A percentile compares a stretch with the other conserved stretches of the same genome.
These are phyloP conservation scores for Eunapius fragilis DNA, from an alignment of 37 sponge, comb jelly and placozoan genomes.

Conservation along the genomic window DNA sequence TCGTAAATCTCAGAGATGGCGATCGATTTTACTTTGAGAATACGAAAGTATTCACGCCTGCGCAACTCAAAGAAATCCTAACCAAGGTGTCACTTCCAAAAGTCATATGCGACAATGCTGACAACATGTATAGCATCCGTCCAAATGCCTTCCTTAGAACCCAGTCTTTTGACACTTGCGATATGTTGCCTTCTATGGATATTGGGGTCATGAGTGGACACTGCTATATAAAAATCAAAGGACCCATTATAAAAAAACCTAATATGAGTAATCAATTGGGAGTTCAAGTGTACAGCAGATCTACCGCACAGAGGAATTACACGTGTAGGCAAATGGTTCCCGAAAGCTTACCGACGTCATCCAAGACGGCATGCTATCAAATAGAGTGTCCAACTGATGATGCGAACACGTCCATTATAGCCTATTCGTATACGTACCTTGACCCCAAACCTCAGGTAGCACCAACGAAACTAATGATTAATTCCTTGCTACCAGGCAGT, in stretches of 20 bases:
- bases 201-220: not conserved
- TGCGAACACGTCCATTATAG: not conserved
- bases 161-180: conserved; percentile 32
- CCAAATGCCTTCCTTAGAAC: conserved; percentile 69
- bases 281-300: not conserved
- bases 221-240: not conserved
- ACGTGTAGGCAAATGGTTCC: not conserved
- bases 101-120: conserved; percentile 89
- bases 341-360: not conserved
- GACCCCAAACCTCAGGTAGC: not conserved
- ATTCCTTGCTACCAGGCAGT: not conserved
- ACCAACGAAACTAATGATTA: not conserved
- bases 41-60: conserved; percentile 76
- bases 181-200: not conserved
- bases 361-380: not conserved
- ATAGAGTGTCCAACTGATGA: not conserved
- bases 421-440: not conserved
- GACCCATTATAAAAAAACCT: not conserved
- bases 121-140: conserved; percentile 61
- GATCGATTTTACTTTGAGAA: conserved; percentile 92
- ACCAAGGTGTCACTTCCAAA: conserved; percentile 56
- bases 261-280: not conserved
- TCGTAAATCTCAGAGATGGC: conserved; percentile 78
- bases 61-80: conserved; percentile 67
- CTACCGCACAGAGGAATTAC: not conserved